These are phyloP conservation scores for Patiria pectinifera DNA, from an alignment of 53 echinoderm and acorn worm species.

Conservation along the genomic window DNA sequence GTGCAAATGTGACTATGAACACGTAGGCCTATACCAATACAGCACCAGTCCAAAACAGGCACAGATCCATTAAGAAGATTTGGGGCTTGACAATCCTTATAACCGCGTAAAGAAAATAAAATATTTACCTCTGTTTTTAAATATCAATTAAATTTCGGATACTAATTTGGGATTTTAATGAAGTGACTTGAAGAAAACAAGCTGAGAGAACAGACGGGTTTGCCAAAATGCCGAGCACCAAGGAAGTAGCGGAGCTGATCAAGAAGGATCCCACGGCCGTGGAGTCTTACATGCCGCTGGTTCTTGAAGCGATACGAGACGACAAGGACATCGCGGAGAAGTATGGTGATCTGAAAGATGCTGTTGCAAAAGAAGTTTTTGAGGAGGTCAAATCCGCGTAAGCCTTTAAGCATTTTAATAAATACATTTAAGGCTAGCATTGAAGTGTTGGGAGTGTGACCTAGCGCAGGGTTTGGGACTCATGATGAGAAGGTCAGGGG, in stretches of 20 bases:
- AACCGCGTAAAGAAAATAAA: too few species aligned
- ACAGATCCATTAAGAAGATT: too few species aligned
- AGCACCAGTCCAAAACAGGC: too few species aligned
- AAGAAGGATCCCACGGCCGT: conserved; percentile 46
- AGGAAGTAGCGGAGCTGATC: conserved; percentile 42
- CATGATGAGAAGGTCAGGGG: too few species aligned
- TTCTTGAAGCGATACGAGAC: conserved; percentile 39
- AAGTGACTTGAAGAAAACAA: background rate
- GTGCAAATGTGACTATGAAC: too few species aligned
- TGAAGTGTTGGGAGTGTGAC: too few species aligned
- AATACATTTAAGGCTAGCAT: background rate
- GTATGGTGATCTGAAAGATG: background rate
- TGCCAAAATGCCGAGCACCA: conserved; percentile 18
- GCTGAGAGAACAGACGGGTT: background rate
- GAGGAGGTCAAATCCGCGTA: conserved; percentile 52
- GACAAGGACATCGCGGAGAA: conserved; percentile 34
- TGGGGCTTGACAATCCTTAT: too few species aligned
- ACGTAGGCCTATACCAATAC: too few species aligned
- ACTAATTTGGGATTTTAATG: too few species aligned
- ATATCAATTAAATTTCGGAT: too few species aligned
- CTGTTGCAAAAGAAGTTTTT: conserved; percentile 1
- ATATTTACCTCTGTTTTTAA: too few species aligned
- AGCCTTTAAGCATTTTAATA: background rate
- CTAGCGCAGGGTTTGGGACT: too few species aligned
- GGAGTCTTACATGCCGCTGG: conserved; percentile 55